Percentiles rank a stretch among this genome's conserved stretches.
Conservation (phyloP, 2,888 invertebrate genomes). For the Nesidiocoris tenuis region DNA sequence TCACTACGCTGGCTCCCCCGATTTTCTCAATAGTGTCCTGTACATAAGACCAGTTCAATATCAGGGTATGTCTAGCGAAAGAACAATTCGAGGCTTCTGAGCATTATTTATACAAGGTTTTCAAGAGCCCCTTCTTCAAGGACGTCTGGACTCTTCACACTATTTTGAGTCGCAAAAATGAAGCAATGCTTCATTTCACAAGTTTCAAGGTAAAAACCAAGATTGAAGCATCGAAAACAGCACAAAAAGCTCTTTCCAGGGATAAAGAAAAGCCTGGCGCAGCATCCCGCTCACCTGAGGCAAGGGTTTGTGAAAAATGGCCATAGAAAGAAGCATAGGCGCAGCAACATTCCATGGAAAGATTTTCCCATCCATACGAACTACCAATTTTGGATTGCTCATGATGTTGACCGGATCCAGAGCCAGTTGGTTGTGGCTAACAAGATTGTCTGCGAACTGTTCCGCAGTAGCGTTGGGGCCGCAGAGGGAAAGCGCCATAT, state of each 20-base stretch:
- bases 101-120: too few species aligned
- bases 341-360: slow-evolving; percentile 90
- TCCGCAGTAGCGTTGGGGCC: slow-evolving; percentile 61
- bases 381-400: slow-evolving; percentile 78
- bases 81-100: too few species aligned
- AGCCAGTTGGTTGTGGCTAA: slow-evolving; percentile 63
- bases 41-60: background rate
- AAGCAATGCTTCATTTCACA: too few species aligned
- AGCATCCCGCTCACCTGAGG: slow-evolving; percentile 62
- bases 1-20: slow-evolving; percentile 1
- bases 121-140: too few species aligned
- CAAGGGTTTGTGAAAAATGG: slow-evolving; percentile 82
- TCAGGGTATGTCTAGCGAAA: too few species aligned
- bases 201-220: too few species aligned
- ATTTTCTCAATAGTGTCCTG: slow-evolving; percentile 13
- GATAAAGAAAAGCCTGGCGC: background rate
- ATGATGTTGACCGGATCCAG: slow-evolving; percentile 63
- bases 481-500: slow-evolving; percentile 75
- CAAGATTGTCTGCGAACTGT: slow-evolving; percentile 64
- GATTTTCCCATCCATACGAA: slow-evolving; percentile 82
- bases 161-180: too few species aligned
- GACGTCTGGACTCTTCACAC: too few species aligned
- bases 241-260: too few species aligned
- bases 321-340: slow-evolving; percentile 82
- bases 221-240: too few species aligned